Evolutionary conservation across 2,113 vertebrate genomes (phyloP).

Genomic region (Alces alces): DNA sequence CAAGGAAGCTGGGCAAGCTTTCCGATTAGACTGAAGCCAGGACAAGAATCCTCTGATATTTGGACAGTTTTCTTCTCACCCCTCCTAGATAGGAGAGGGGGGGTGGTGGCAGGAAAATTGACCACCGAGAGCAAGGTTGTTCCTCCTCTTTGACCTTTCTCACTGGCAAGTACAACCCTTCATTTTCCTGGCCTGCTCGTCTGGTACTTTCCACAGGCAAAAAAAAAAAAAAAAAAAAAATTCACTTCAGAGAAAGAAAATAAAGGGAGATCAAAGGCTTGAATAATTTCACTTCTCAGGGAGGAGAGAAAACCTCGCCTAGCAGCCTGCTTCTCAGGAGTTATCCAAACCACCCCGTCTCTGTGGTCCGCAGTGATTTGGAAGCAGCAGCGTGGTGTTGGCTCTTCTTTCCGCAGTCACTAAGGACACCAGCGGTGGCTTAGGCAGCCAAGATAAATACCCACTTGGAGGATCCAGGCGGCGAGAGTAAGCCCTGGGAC

Average conservation of each 20-base stretch:
- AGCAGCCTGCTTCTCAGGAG: background rate
- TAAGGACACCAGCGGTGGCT: background rate
- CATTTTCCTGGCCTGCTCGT: background rate
- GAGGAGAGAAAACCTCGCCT: constrained; percentile 4
- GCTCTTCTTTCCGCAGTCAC: background rate
- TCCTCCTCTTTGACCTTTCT: background rate
- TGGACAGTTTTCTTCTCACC: background rate
- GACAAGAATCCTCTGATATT: background rate
- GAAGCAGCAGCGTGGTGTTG: background rate
- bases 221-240: background rate
- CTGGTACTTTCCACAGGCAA: constrained; percentile 22
- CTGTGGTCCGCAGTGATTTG: background rate
- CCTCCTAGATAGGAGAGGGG: background rate
- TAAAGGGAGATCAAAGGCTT: constrained; percentile 52
- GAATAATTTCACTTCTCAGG: constrained; percentile 44
- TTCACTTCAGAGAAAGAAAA: constrained; percentile 38
- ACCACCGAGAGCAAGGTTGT: background rate
- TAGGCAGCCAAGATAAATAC: background rate
- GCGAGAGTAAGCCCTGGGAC: background rate
- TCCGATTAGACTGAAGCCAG: background rate
- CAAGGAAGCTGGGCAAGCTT: background rate
- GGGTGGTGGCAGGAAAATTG: background rate
- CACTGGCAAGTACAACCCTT: background rate
- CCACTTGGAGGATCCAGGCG: background rate
- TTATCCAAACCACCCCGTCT: background rate